Percentiles rank a stretch among this genome's conserved stretches.
Conservation (phyloP, 2,113 vertebrate species). For the Oncorhynchus tshawytscha region DNA sequence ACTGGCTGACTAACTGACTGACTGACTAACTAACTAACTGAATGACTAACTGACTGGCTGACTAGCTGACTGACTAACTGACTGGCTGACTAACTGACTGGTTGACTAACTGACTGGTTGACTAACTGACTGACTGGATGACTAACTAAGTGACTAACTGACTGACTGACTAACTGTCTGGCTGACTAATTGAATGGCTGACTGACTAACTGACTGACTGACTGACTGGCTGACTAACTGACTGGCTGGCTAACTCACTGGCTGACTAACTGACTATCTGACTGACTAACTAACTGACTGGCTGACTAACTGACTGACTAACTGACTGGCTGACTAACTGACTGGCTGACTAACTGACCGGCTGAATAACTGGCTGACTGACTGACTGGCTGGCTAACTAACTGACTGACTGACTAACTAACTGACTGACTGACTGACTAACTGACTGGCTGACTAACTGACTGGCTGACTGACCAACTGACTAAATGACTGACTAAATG, state of each 20-base stretch:
- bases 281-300: too few species aligned
- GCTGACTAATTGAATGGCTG: too few species aligned
- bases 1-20: rapidly evolving
- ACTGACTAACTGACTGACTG: too few species aligned
- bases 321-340: too few species aligned
- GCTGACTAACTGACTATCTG: too few species aligned
- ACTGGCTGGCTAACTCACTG: rapidly evolving
- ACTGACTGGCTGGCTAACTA: rapidly evolving
- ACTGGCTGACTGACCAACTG: rapidly evolving
- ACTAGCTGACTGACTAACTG: too few species aligned
- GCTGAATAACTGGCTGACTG: rapidly evolving
- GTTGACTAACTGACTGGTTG: rapidly evolving
- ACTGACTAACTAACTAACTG: rapidly evolving
- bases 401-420: rapidly evolving
- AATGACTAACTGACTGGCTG: rapidly evolving
- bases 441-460: rapidly evolving
- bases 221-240: rapidly evolving
- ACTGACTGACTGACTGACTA: too few species aligned
- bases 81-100: rapidly evolving
- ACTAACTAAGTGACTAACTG: too few species aligned
- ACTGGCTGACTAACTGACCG: too few species aligned
- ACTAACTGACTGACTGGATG: too few species aligned
- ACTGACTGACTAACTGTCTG: too few species aligned
- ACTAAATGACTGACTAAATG: rapidly evolving
- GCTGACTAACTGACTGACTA: too few species aligned